These are phyloP conservation scores for Cyanistes caeruleus DNA, from an alignment of 2,113 vertebrate species.

Conservation along the genomic window DNA sequence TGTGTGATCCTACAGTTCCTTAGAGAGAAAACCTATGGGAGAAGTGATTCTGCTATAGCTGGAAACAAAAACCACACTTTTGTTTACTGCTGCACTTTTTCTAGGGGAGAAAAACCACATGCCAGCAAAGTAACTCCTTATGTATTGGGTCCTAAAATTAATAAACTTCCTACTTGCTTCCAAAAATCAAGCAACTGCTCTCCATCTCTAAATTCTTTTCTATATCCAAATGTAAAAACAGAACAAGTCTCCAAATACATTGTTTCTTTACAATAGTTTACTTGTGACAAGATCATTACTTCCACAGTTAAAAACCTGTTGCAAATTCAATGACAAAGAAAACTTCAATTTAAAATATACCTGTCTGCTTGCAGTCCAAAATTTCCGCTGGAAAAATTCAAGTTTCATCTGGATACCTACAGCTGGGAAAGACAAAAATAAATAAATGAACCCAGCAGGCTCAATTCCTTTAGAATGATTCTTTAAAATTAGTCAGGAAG, in stretches of 20 bases:
- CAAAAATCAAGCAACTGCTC: not conserved
- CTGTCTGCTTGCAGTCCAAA: slow-evolving; percentile 99
- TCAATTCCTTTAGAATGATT: not conserved
- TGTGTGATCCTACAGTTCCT: not conserved
- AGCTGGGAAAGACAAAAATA: slow-evolving; percentile 81
- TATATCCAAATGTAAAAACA: not conserved
- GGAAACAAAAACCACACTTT: not conserved
- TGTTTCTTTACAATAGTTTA: not conserved
- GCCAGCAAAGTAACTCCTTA: not conserved
- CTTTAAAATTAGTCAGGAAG: not conserved
- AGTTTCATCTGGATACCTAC: slow-evolving; percentile 99
- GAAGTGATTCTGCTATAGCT: not conserved
- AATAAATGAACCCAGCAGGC: not conserved
- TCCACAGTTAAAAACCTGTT: not conserved
- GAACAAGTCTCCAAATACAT: not conserved
- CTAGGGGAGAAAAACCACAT: not conserved
- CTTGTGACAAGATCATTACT: not conserved
- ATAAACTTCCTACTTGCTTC: not conserved
- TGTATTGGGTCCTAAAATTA: not conserved
- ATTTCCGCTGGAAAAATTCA: slow-evolving; percentile 97
- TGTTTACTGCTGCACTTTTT: not conserved
- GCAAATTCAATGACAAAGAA: not conserved
- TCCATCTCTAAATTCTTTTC: not conserved
- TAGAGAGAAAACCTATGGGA: not conserved
- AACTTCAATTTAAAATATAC: slow-evolving; percentile 69